Evolutionary conservation across 2,888 invertebrate genomes (phyloP), one percentile per base, ranked within the genome.

Genomic region (Baccha elongata): DNA sequence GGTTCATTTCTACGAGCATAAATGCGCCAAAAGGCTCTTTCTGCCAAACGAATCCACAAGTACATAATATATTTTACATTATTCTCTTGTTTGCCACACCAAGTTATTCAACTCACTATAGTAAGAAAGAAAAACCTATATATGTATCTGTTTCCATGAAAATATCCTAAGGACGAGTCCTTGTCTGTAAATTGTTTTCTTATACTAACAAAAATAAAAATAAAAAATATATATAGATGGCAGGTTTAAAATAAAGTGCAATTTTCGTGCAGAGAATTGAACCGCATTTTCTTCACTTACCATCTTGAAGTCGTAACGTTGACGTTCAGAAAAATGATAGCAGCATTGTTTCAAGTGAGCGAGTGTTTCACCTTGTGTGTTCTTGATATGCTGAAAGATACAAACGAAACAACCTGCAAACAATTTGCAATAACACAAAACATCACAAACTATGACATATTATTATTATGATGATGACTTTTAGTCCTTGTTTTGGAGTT

Each of bases 161-260:
- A 79, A 80, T 42, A 74, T 44, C 69, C 52, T 58, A 4, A 64
- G 58, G 74, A 74, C 23, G 15, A 64, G 42, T 67, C 10, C 21
- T 55, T 15, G 13, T 52, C 1, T 17, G 32, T 42, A 53, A 62
- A 67, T 68, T 79, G 64, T 74, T 29, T 80, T 42, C 50, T 64
- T 55, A 8, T 21, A 23, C n/a, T 19, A 21, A 32, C 3, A 13
- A 37, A 21, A 37, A 55, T 0, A 35, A 21, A 29, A n/a, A 55
- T 8, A 71, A 76, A 11, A 26, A 68, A 46, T 10, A 17, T 6
- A 42, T 26, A 48, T 42, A 2, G n/a, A 0, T 46, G 65, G 64
- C n/a, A 58, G 71, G 75, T 71, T 71, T 75, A 71, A 67, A 75
- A 52, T 75, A 52, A 75, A 65, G 81, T 81, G 81, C 75, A 81